Percentiles rank a stretch among this genome's conserved stretches.
phyloP scores from a whole-genome alignment of 2,797 vertebrate species.

The Pseudocheirus occidentalis region DNA sequence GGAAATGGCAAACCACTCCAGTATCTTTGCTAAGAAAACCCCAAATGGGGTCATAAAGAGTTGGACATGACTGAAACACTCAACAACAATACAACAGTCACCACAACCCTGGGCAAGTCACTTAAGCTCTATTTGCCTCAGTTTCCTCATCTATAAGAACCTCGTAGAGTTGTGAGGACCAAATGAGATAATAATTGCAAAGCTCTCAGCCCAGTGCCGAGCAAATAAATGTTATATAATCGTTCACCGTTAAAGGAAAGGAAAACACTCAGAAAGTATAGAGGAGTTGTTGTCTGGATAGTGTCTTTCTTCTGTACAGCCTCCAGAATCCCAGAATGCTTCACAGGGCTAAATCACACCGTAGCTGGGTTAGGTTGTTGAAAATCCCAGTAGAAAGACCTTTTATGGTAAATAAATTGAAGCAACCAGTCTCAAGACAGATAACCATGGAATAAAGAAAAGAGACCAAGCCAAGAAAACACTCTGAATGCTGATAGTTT shows the following conservation, averaged over 20 bases:
- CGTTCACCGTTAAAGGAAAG: neutral
- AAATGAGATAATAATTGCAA: neutral
- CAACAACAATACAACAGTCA: too few species aligned
- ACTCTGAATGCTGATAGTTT: constrained; percentile 57
- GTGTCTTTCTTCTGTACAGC: constrained; percentile 40
- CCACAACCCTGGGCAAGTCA: neutral
- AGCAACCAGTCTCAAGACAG: constrained; percentile 65
- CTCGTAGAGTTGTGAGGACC: neutral
- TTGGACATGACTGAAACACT: too few species aligned
- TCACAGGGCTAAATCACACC: constrained; percentile 40
- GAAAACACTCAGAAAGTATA: neutral
- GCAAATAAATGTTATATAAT: neutral
- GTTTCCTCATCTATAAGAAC: neutral
- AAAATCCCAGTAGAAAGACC: constrained; percentile 64
- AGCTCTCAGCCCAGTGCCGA: neutral
- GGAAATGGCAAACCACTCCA: too few species aligned
- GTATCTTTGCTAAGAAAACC: neutral
- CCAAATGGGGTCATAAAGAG: too few species aligned
- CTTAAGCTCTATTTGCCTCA: neutral
- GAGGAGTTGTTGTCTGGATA: constrained; percentile 47
- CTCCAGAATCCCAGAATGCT: constrained; percentile 32
- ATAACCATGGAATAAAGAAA: constrained; percentile 38
- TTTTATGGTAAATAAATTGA: constrained; percentile 79
- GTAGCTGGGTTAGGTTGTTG: constrained; percentile 6
- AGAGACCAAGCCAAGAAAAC: neutral